Base-by-base conservation (phyloP, 2,797 vertebrate species). In the Chloroceryle amazona region DNA sequence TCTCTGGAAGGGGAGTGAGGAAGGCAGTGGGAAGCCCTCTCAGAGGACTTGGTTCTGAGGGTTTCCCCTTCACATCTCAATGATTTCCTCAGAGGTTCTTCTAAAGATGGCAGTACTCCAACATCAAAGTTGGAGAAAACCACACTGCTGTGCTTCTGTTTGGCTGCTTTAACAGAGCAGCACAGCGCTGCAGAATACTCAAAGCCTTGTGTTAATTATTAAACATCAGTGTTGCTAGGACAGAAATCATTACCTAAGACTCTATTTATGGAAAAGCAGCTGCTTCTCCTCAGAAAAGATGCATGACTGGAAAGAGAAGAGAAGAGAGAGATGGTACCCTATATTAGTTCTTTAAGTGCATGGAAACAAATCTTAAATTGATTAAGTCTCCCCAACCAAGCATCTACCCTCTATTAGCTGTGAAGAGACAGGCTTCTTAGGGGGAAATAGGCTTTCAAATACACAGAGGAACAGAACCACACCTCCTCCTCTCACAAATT, bases 51-150 rank as follows among this genome's bases (percentile, higher is more conserved):
- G 12, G 51, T 94, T 94, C 83, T 42, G 54, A 86, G 60, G 55
- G 66, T 35, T 92, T 86, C 58, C 80, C 66, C 83, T 83, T 94
- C 82, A 58, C 72, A 31, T 76, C 71, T 81, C 31, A 5, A 39
- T 73, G 39, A 86, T 82, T 97, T 92, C 52, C 91, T 96, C 70
- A n/a, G 42, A 89, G 75, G 63, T n/a, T 84, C 58, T 79, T 94
- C 89, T 78, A 82, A 94, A 93, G 82, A 51, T 20, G 4, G 78
- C 68, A 60, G 39, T 18, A 16, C 57, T 74, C 57, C 46, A 65
- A 23, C 73, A 80, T 91, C 81, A 92, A 93, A 96, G 91, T 39
- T 9, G 2, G 55, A 86, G n/a, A 29, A 63, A 90, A 93, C 62
- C 9, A 2, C 58, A 33, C 61, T 55, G 65, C 73, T 41, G 76